Conservation (phyloP, 2,888 invertebrate species). For the Thalpophila matura region DNA sequence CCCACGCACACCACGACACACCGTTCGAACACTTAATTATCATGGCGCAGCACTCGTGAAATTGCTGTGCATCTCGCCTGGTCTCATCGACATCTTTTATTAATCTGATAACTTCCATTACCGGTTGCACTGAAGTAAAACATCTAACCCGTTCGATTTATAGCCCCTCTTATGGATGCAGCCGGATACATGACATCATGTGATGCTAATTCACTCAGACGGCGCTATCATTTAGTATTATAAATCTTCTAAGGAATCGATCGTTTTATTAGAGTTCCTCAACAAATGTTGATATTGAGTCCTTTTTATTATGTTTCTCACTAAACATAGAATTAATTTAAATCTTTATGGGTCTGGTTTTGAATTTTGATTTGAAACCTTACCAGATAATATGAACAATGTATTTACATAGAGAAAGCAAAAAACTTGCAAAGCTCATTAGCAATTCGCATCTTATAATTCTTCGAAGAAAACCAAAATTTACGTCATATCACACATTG, state of each 20-base stretch:
- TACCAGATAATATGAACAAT: too few species aligned
- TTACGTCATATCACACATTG: not conserved
- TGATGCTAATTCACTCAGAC: conserved; percentile 83
- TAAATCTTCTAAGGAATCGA: conserved; percentile 78
- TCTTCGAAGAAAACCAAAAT: conserved; percentile 5
- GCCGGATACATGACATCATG: conserved; percentile 86
- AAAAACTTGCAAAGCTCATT: conserved; percentile 12
- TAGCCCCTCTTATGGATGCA: conserved; percentile 80
- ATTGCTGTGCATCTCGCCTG: conserved; percentile 85
- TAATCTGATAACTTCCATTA: conserved; percentile 86
- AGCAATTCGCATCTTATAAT: conserved; percentile 21
- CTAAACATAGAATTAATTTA: not conserved
- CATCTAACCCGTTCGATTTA: conserved; percentile 83
- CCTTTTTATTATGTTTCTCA: not conserved
- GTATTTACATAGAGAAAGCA: conserved; percentile 28
- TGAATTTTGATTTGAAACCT: too few species aligned
- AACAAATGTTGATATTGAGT: conserved; percentile 43
- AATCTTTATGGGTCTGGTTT: not conserved
- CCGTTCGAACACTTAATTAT: conserved; percentile 86
- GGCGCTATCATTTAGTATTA: conserved; percentile 79
- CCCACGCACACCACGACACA: conserved; percentile 82
- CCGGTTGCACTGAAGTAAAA: conserved; percentile 83
- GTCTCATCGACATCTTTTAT: conserved; percentile 86
- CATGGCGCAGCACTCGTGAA: conserved; percentile 85
- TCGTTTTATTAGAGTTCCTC: conserved; percentile 62